Base-by-base conservation (phyloP, 2,888 invertebrate species). In the Falcaria lacertinaria region DNA sequence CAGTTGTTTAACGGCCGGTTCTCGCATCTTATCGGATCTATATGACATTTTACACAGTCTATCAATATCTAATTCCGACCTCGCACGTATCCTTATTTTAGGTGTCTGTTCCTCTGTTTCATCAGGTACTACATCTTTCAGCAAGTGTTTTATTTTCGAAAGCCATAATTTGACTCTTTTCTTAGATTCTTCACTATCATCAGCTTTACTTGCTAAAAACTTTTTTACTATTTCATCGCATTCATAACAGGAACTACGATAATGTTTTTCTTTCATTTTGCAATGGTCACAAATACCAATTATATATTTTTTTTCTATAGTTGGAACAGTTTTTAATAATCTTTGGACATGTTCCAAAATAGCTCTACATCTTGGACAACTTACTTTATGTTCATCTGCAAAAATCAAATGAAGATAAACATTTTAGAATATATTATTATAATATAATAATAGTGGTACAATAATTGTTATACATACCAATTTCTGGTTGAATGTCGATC, bases 281-380 rank as follows among this genome's bases (percentile, higher is more conserved):
- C 85, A 85, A 47, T 77, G 74, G 28, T 75, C 63, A 47, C 84
- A 85, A 45, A 84, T 55, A 32, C 72, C 69, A 42, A 68, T 54
- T n/a, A 75, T 53, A 45, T 60, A 56, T 8, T 66, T 66, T 53
- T 51, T 69, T 33, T 66, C 57, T 43, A 74, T 55, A 25, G 47
- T 51, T 33, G 65, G 54, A 33, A 69, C 43, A 46, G 54, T 64
- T 47, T 58, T 52, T 34, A 75, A 46, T 38, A 77, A 50, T 42
- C 60, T 62, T 48, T 69, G 57, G n/a, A 74, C 68, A 42, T 65
- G 63, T 47, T 73, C 56, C 45, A 74, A 50, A 44, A 66, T 65
- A 42, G 65, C 57, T 50, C 64, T 70, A 61, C 86, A 86, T 43
- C 78, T 64, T 39, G 67, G 68, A 50, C 86, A 86, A 34, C 48